A percentile compares a stretch with the other conserved stretches of the same genome.
These are phyloP conservation scores for Sapajus apella DNA, from an alignment of 2,113 vertebrate genomes.

Conservation along the genomic window DNA sequence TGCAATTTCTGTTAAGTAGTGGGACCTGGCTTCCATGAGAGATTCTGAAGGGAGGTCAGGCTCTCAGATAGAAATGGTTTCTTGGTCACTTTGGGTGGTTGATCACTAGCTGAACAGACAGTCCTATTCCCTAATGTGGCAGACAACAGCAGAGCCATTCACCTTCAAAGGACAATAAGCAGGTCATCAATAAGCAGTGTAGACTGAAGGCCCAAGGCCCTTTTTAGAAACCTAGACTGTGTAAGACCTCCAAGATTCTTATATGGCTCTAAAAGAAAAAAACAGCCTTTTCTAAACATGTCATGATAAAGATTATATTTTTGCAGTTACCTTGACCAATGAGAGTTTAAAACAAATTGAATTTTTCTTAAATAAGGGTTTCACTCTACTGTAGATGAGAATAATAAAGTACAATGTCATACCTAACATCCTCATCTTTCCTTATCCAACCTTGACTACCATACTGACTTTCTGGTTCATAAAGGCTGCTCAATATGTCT, in stretches of 20 bases:
- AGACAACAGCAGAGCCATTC: neutral
- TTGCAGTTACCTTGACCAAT: neutral
- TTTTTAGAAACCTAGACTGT: neutral
- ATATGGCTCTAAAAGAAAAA: neutral
- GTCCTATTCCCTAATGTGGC: neutral
- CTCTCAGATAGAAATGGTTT: neutral
- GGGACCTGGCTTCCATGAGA: neutral
- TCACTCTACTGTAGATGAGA: neutral
- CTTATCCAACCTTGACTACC: neutral
- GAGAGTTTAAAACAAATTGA: neutral
- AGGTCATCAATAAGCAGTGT: neutral
- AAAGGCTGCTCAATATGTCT: neutral
- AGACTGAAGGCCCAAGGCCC: neutral
- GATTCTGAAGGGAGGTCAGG: neutral
- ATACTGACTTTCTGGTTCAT: neutral
- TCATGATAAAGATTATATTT: neutral
- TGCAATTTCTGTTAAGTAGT: neutral
- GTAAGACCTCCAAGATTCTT: neutral
- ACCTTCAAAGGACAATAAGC: neutral
- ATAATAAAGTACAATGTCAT: neutral
- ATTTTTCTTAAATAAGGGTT: neutral
- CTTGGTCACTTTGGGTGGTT: neutral
- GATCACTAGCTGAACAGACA: neutral
- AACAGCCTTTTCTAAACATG: neutral
- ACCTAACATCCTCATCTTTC: neutral